A percentile compares a stretch with the other conserved stretches of the same genome.
Evolutionary conservation across 2,797 vertebrate species (phyloP).

Genomic region (Pangasius sanitwongsei): DNA sequence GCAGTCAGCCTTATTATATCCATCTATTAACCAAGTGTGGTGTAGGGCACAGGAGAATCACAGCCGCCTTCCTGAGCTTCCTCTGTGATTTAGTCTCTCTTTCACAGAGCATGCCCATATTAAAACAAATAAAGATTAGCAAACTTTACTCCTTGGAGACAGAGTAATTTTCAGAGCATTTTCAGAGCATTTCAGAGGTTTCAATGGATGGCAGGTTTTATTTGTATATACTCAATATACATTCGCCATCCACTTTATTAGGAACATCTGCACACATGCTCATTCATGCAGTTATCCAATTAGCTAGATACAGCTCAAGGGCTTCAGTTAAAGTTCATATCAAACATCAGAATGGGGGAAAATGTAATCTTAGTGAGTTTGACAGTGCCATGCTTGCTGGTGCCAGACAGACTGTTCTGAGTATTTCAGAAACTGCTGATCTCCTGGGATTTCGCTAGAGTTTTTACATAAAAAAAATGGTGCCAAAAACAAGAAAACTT

Average conservation of each 20-base stretch:
- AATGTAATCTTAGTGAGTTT: not conserved
- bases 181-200: not conserved
- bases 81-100: slow-evolving; percentile 28
- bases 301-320: not conserved
- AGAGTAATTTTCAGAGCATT: not conserved
- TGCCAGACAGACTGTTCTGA: not conserved
- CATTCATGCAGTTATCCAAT: not conserved
- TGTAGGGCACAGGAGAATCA: slow-evolving; percentile 43
- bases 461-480: not conserved
- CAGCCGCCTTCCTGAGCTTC: slow-evolving; percentile 25
- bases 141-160: slow-evolving; percentile 9
- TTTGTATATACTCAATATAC: not conserved
- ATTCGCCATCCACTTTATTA: not conserved
- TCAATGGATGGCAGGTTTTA: not conserved
- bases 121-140: slow-evolving; percentile 49
- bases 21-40: slow-evolving; percentile 51
- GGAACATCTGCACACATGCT: not conserved
- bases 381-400: not conserved
- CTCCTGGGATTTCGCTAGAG: not conserved
- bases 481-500: not conserved
- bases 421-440: not conserved
- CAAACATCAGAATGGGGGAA: not conserved
- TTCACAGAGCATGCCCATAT: slow-evolving; percentile 27
- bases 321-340: not conserved
- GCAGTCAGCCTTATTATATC: slow-evolving; percentile 52